Base-by-base conservation (phyloP, 1,140 invertebrate species). In the Oedothorax gibbosus region DNA sequence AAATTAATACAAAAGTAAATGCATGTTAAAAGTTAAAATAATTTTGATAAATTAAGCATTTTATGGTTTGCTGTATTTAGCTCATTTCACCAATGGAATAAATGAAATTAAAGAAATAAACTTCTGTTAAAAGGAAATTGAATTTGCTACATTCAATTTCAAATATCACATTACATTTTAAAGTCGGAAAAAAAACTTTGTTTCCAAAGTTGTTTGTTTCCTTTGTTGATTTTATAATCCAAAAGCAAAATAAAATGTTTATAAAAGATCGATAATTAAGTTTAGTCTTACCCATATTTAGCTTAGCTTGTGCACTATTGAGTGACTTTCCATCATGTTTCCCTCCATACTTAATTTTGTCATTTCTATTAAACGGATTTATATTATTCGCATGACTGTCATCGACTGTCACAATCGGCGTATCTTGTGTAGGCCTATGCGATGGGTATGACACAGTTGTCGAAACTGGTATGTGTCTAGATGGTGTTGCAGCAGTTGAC, bases 261-360 rank as follows among this genome's bases (percentile, higher is more conserved):
- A 35, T 35, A 35, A 35, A 35, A 35, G 1, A 5, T 8, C 71
- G 18, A 57, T 64, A 56, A 6, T 15, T 49, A 49, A 7, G 9
- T 54, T 62, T 14, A 8, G n/a, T 54, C 85, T 71, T 79, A 87
- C 86, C 86, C 86, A 87, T 87, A 85, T 87, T 87, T 20, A 87
- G 51, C 20, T 83, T 86, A 7, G 86, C 86, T 12, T 76, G 73
- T 56, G 85, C 85, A 62, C n/a, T 85, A 15, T 66, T 79, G 10
- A 80, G 10, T 57, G 85, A 72, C 68, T 80, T 86, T 80, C 77
- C 85, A 15, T 86, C 85, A 20, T 80, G 35, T 68, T 86, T 86
- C 14, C 62, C 62, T 5, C 82, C 82, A 80, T 79, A 80, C 51
- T 86, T 86, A 56, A 79, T 62, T 65, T 86, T 80, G 18, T 79